Evolutionary conservation across 2,113 vertebrate species (phyloP).

Genomic region (Anguilla rostrata): DNA sequence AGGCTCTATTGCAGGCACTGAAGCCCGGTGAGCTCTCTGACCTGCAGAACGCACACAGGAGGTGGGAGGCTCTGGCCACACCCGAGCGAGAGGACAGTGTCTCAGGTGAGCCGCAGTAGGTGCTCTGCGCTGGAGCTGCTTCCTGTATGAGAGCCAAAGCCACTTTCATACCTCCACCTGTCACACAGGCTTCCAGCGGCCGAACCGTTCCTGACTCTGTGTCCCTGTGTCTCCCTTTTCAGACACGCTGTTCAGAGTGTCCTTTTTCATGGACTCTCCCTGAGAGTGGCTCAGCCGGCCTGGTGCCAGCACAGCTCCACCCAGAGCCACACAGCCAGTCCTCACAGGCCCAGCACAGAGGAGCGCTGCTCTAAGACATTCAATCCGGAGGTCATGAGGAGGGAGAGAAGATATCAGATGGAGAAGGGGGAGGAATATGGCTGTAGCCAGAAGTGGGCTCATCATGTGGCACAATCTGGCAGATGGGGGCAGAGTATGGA

Average conservation of each 20-base stretch:
- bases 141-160: neutral
- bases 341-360: neutral
- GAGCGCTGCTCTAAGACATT: neutral
- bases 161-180: neutral
- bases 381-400: neutral
- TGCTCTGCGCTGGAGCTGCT: neutral
- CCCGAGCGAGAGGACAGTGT: slow-evolving; percentile 56
- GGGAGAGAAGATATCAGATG: neutral
- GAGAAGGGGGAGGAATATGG: neutral
- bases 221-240: slow-evolving; percentile 38
- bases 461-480: no score
- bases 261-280: slow-evolving; percentile 76
- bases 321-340: neutral
- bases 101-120: slow-evolving; percentile 64
- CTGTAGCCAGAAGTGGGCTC: neutral
- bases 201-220: neutral
- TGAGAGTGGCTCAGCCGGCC: neutral
- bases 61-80: slow-evolving; percentile 74
- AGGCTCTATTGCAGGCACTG: slow-evolving; percentile 66
- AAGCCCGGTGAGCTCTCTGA: slow-evolving; percentile 61
- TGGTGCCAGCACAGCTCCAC: neutral
- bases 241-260: slow-evolving; percentile 78
- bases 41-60: slow-evolving; percentile 66
- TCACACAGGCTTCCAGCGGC: neutral
- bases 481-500: neutral